Evolutionary conservation across 2,888 invertebrate species (phyloP).

Genomic region (Coleophora deauratella): DNA sequence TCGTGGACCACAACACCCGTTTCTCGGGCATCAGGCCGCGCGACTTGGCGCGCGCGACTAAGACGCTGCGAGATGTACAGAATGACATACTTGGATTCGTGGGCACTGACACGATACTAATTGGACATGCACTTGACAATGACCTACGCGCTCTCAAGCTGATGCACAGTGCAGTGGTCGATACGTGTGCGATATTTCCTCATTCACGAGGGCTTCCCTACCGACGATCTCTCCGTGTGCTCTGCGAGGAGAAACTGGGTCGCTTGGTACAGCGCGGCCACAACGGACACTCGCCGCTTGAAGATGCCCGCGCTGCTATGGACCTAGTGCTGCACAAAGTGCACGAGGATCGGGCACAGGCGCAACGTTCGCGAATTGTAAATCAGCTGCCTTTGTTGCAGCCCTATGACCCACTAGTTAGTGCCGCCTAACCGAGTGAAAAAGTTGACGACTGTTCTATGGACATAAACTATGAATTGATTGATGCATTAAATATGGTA

Average conservation of each 20-base stretch:
- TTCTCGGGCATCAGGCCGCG: conserved; percentile 91
- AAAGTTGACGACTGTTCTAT: conserved; percentile 43
- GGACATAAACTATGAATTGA: conserved; percentile 41
- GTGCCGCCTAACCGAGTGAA: conserved; percentile 57
- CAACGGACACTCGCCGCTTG: conserved; percentile 90
- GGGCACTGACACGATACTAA: conserved; percentile 87
- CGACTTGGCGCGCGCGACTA: conserved; percentile 75
- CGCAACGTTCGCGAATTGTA: conserved; percentile 27
- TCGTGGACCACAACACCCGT: conserved; percentile 95
- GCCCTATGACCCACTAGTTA: conserved; percentile 61
- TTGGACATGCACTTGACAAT: conserved; percentile 97
- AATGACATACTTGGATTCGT: conserved; percentile 87
- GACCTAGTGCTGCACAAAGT: conserved; percentile 90
- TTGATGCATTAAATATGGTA: conserved; percentile 11
- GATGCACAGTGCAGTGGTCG: conserved; percentile 88
- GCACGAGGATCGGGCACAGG: conserved; percentile 30
- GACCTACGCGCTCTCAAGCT: conserved; percentile 91
- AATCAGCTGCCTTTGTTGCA: conserved; percentile 46
- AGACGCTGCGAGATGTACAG: conserved; percentile 86
- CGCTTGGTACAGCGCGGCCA: conserved; percentile 85
- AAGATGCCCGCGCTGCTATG: conserved; percentile 93
- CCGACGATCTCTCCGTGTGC: conserved; percentile 85
- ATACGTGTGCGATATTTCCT: conserved; percentile 92
- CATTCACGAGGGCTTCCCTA: conserved; percentile 88
- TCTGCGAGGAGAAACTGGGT: conserved; percentile 82